Conservation (phyloP, 2,113 vertebrate species). For the Saguinus midas region DNA sequence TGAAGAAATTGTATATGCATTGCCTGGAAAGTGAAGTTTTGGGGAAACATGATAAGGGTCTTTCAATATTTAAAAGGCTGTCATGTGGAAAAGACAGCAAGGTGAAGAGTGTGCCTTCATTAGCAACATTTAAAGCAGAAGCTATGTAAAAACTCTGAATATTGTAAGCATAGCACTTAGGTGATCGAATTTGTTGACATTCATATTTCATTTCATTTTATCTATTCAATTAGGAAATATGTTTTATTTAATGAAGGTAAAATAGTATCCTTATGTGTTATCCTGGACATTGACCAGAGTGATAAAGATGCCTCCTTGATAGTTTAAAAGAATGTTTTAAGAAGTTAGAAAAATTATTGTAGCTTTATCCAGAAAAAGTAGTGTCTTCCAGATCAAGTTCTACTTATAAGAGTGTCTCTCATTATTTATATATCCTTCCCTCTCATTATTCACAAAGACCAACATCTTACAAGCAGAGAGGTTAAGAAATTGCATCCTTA, state of each 20-base stretch:
- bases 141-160: neutral
- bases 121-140: conserved; percentile 6
- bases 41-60: neutral
- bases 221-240: neutral
- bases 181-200: neutral
- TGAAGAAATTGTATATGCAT: neutral
- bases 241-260: neutral
- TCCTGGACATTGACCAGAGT: neutral
- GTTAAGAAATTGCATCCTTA: neutral
- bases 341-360: neutral
- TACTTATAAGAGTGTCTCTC: neutral
- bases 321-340: neutral
- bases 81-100: neutral
- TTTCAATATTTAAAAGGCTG: conserved; percentile 27
- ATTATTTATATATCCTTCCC: neutral
- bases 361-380: neutral
- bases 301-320: neutral
- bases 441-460: neutral
- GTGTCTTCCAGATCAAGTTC: neutral
- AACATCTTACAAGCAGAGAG: neutral
- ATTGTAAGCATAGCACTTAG: neutral
- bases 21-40: neutral
- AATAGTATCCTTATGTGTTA: neutral
- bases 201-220: neutral
- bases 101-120: neutral